Evolutionary conservation across 2,797 vertebrate genomes (phyloP), one percentile per base, ranked within the genome.

Genomic region (Lagorchestes hirsutus): DNA sequence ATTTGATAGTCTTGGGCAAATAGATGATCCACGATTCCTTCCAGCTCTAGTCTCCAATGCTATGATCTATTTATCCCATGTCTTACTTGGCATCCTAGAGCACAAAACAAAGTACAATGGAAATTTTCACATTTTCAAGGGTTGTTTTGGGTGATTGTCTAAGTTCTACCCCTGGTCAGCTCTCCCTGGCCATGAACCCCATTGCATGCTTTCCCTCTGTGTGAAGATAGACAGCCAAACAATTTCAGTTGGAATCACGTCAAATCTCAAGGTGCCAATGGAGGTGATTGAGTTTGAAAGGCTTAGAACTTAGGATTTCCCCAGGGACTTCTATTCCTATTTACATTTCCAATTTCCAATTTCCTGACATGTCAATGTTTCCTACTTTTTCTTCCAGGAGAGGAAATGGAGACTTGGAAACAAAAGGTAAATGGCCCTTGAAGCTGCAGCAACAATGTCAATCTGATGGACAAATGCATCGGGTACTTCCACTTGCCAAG

Each of bases 301-400:
- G 29, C 54, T 94, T 90, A 91, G 82, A 54, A 93, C 92, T 29
- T 92, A 57, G 94, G 91, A 95, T 97, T 95, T 97, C 97, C 92
- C 95, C 58, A 1, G 62, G 93, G 95, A 12, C 55, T 58, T 58
- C 9, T 93, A 95, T 95, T 95, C 97, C 97, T 97, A 96, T 97
- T 98, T 97, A 97, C 96, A 97, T 97, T 98, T 98, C 94, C 96
- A 95, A 57, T 98, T 98, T 98, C 96, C 94, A 95, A 57, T 98
- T 98, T 98, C 96, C 94, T 97, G 96, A 24, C 93, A 92, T 96
- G 93, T 98, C 96, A 92, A 91, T 94, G 90, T 93, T 97, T 96
- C 94, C 96, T 90, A 55, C 94, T 29, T 98, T 97, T 97, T 96
- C 91, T 54, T 97, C 95, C 91, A 52, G 29, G 55, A 97, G 54